Percentiles rank a stretch among this genome's conserved stretches.
These are phyloP conservation scores for Alethe diademata DNA, from an alignment of 2,113 vertebrate genomes.

Conservation along the genomic window DNA sequence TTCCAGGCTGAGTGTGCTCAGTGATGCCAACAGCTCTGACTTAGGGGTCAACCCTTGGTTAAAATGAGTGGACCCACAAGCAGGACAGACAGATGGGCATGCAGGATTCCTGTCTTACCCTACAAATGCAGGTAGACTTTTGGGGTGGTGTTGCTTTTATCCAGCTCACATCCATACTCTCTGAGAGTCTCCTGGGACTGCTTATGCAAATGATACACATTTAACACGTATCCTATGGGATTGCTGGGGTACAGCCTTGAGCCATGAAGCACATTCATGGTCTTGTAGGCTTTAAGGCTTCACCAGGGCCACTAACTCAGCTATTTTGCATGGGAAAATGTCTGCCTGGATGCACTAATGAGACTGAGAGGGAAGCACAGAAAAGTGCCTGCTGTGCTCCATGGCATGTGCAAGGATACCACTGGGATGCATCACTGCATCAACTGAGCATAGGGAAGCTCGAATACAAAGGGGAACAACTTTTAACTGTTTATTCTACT, in stretches of 20 bases:
- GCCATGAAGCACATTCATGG: not conserved
- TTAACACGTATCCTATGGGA: not conserved
- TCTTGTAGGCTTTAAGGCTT: not conserved
- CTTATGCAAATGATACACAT: not conserved
- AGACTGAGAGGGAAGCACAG: not conserved
- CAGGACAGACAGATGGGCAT: rapidly evolving
- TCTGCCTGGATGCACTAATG: not conserved
- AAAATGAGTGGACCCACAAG: not conserved
- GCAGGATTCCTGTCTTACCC: not conserved
- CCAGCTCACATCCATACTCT: not conserved
- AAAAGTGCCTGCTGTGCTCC: not conserved
- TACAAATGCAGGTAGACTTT: not conserved
- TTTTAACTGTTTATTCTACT: not conserved
- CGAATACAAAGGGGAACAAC: not conserved
- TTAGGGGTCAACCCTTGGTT: not conserved
- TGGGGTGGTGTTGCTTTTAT: not conserved
- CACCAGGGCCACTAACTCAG: not conserved
- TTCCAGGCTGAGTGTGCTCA: not conserved
- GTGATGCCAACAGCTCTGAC: not conserved
- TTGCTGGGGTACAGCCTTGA: not conserved
- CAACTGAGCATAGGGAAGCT: not conserved
- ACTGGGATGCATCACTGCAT: not conserved
- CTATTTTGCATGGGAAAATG: not conserved
- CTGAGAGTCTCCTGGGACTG: not conserved
- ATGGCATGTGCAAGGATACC: not conserved